Evolutionary conservation across 1,140 invertebrate genomes (phyloP).

Genomic region (Helicoverpa zea): DNA sequence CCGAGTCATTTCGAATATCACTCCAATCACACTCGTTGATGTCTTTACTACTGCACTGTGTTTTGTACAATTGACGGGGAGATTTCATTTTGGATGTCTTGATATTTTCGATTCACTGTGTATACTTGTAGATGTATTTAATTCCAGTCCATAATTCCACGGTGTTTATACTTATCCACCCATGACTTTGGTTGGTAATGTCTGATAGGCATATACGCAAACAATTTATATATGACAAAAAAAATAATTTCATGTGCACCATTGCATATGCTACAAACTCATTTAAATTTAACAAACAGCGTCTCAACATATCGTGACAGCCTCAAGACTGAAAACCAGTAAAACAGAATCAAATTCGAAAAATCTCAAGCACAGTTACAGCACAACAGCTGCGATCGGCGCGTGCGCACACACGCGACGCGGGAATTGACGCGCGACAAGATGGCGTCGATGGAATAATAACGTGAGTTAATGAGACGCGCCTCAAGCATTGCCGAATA

Average conservation of each 20-base stretch:
- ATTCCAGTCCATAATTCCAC: neutral
- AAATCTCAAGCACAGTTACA: constrained; percentile 23
- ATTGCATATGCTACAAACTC: neutral
- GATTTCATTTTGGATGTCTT: neutral
- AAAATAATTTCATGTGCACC: too few species aligned
- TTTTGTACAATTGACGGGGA: too few species aligned
- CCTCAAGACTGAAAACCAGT: neutral
- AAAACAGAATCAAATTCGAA: constrained; percentile 11
- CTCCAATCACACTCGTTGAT: constrained; percentile 51
- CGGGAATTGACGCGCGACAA: constrained; percentile 66
- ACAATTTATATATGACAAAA: too few species aligned
- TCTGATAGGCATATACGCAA: too few species aligned
- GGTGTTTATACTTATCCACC: too few species aligned
- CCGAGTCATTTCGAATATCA: neutral
- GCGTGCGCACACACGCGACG: constrained; percentile 53
- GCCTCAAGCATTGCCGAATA: constrained; percentile 17
- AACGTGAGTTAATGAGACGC: constrained; percentile 67
- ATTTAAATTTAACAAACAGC: neutral
- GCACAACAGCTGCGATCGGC: constrained; percentile 10
- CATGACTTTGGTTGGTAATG: too few species aligned
- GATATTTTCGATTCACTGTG: too few species aligned
- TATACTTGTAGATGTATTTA: neutral
- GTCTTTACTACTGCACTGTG: constrained; percentile 51
- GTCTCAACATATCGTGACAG: constrained; percentile 1
- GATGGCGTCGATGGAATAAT: constrained; percentile 61